Evolutionary conservation across 2,888 invertebrate genomes (phyloP), one percentile per base, ranked within the genome.

Genomic region (Cyclophora punctaria): DNA sequence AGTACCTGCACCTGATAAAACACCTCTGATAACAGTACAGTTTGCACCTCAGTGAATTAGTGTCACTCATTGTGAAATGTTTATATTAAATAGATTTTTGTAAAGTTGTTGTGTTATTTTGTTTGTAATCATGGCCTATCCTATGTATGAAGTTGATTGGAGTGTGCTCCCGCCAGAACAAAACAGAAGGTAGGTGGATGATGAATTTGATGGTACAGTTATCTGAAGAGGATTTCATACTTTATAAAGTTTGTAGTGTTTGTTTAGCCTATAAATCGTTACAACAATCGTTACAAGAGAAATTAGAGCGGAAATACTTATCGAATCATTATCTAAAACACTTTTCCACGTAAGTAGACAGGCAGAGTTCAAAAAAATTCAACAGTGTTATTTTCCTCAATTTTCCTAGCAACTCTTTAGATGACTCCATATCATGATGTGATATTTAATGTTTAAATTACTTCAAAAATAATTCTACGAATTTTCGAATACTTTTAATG

Each of bases 151-250:
- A 80, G 91, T 93, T 53, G 95, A 96, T 76, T 95, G 94, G 94
- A 95, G 95, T 84, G 93, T 95, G 64, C 87, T 96, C 67, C 96
- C 96, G 57, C 94, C 95, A 52, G 95, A 96, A 82, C 91, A 94
- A 63, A 96, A 96, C 74, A 90, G 95, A 90, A 94, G 95, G 95
- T 95, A 90, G 71, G 80, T 76, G 56, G 51, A 58, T 56, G 49
- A 51, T 48, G 47, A 48, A 33, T 35, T 40, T 34, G 7, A 33
- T 40, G n/a, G 2, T 47, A n/a, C 42, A 5, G 7, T 35, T 43
- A 7, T n/a, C 35, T 7, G 6, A 34, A 3, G 5, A 35, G 49
- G 44, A 48, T 50, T 47, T 35, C 6, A 37, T 4, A 1, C 5
- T 37, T 37, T 37, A 2, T 37, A 2, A 5, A 5, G 2, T 37